These are phyloP conservation scores for Columba livia DNA, from an alignment of 2,113 vertebrate genomes.

Conservation along the genomic window DNA sequence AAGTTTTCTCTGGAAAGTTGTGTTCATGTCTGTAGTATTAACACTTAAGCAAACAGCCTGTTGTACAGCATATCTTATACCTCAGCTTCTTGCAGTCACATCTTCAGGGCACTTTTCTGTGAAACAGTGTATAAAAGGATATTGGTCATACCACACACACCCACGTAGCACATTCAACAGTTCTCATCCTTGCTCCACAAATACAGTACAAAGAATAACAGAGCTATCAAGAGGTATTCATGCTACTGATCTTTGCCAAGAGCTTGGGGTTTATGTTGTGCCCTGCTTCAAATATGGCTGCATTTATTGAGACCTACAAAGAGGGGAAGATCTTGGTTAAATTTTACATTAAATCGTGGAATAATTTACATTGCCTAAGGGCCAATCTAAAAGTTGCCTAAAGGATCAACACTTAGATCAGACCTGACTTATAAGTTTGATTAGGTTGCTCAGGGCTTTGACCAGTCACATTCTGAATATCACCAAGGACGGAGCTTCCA, in stretches of 20 bases:
- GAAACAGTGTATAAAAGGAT: neutral
- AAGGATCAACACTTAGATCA: neutral
- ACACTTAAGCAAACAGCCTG: neutral
- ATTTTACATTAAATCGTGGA: neutral
- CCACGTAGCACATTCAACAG: neutral
- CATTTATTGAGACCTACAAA: neutral
- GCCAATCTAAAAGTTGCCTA: neutral
- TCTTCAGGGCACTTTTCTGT: neutral
- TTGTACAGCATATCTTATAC: neutral
- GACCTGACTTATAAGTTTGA: neutral
- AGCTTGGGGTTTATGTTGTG: neutral
- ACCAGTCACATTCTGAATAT: neutral
- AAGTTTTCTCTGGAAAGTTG: neutral
- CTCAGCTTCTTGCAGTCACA: neutral
- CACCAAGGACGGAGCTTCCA: neutral
- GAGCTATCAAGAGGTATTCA: neutral
- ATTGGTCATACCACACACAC: neutral
- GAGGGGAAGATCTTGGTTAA: neutral
- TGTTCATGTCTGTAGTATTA: neutral
- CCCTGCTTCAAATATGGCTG: neutral
- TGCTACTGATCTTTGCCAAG: neutral
- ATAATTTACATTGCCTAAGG: neutral
- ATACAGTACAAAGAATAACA: neutral
- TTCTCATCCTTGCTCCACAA: neutral
- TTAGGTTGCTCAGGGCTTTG: neutral